Evolutionary conservation across 2,113 vertebrate genomes (phyloP), one percentile per base, ranked within the genome.

Genomic region (Phyllostomus hastatus): DNA sequence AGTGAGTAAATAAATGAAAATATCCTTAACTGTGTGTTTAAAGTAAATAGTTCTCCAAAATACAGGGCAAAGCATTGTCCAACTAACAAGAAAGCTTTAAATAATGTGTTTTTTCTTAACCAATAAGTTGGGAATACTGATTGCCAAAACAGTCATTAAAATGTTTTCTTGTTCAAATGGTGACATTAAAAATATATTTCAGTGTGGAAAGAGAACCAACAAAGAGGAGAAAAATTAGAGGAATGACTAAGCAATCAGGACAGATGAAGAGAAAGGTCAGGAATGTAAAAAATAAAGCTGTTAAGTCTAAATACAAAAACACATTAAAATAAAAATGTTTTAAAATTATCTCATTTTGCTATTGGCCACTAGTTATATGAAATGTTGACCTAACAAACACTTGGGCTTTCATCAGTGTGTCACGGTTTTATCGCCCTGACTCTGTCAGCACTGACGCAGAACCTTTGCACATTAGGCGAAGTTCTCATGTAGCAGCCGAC

Each of bases 391-490:
- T 98, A 96, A 95, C 98, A 96, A 96, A 97, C 92, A 95, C 95
- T 33, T 35, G 48, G 64, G 78, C 88, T 97, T 96, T 97, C 90
- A 82, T 97, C 90, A 95, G 93, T 97, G 97, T 96, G 93, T 99
- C 98, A 98, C 91, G 83, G 95, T 98, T 98, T 99, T 97, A 97
- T 98, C 97, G 96, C 98, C 97, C 98, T 98, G 98, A 98, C 98
- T 99, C 98, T 98, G 97, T 98, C 98, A 98, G 98, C 98, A 98
- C 98, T 99, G 98, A 98, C 99, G 98, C 98, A 98, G 98, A 99
- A 98, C 98, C 93, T 88, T 31, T 98, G 98, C 98, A 98, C 97
- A 96, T 98, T 97, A 98, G 97, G 98, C 88, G 97, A 98, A 98
- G 97, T 98, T 98, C 98, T 99, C 98, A 98, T 99, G 99, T 98